Conservation (phyloP, 23 tunicate species). For the Diplosoma virens region DNA sequence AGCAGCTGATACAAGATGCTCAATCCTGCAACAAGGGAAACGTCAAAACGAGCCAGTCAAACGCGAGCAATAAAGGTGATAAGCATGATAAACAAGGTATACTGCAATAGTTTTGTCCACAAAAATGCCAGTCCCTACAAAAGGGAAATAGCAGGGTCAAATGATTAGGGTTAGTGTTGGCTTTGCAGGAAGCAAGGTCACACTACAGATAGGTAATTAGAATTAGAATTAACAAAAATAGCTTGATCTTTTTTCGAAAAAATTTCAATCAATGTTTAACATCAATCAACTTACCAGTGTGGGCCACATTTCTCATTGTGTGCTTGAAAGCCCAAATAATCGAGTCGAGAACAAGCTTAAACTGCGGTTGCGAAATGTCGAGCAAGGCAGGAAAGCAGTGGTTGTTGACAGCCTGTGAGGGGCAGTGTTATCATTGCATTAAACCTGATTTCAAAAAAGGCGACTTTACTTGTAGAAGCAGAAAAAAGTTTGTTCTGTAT, state of each 20-base stretch:
- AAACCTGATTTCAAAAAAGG: not conserved
- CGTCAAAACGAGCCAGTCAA: too few relatives aligned
- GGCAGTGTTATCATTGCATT: too few relatives aligned
- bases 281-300: slow-evolving; percentile 90
- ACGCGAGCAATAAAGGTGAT: too few relatives aligned
- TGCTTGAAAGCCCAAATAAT: slow-evolving; percentile 99
- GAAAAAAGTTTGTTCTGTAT: slow-evolving; percentile 97
- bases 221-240: not conserved
- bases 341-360: slow-evolving; percentile 96
- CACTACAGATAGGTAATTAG: too few relatives aligned
- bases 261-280: too few relatives aligned
- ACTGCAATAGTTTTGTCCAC: too few relatives aligned
- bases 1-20: slow-evolving; percentile 92
- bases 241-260: not conserved
- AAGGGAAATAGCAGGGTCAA: too few relatives aligned
- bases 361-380: slow-evolving; percentile 91
- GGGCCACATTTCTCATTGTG: slow-evolving; percentile 99
- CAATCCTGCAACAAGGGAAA: slow-evolving; percentile 83
- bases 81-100: too few relatives aligned
- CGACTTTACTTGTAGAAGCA: slow-evolving; percentile 69
- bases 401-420: slow-evolving; percentile 90
- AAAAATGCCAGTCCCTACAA: too few relatives aligned
- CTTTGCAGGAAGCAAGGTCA: too few relatives aligned
- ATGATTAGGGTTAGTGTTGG: too few relatives aligned
- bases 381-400: slow-evolving; percentile 98